These are phyloP conservation scores for Labeo rohita DNA, from an alignment of 2,113 vertebrate species.

Conservation along the genomic window DNA sequence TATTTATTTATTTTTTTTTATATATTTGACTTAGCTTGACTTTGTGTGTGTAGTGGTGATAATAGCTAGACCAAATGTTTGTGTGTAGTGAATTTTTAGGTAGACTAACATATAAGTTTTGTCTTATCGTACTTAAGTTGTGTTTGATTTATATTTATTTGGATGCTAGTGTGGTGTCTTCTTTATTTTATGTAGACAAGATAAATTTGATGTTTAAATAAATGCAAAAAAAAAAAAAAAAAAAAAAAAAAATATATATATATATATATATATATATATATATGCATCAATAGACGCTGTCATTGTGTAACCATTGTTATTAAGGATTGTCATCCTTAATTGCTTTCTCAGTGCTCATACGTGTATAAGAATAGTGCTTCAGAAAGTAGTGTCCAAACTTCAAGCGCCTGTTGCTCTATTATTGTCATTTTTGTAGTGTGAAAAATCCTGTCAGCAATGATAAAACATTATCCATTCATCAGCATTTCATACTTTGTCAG, in stretches of 20 bases:
- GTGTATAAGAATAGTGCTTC: background rate
- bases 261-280: too few species aligned
- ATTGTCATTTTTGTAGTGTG: slow-evolving; percentile 32
- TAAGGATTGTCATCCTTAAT: slow-evolving; percentile 62
- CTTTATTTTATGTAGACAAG: too few species aligned
- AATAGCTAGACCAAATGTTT: background rate
- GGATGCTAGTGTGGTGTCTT: too few species aligned
- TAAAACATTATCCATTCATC: slow-evolving; percentile 71
- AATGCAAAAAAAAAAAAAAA: too few species aligned
- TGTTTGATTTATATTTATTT: too few species aligned
- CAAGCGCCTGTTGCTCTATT: background rate
- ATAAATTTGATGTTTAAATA: too few species aligned
- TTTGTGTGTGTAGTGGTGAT: background rate
- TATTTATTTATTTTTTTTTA: background rate
- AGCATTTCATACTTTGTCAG: slow-evolving; percentile 62
- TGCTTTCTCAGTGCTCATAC: slow-evolving; percentile 55
- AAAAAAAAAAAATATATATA: too few species aligned
- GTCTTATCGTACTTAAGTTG: too few species aligned
- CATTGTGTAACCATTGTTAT: slow-evolving; percentile 28
- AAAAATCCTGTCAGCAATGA: slow-evolving; percentile 63
- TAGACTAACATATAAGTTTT: background rate
- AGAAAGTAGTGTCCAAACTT: background rate
- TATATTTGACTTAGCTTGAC: background rate
- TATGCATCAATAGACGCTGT: slow-evolving; percentile 6
- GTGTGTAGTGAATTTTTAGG: background rate